These are phyloP conservation scores for Cheumatopsyche charites DNA, from an alignment of 1,140 invertebrate genomes.

Conservation along the genomic window DNA sequence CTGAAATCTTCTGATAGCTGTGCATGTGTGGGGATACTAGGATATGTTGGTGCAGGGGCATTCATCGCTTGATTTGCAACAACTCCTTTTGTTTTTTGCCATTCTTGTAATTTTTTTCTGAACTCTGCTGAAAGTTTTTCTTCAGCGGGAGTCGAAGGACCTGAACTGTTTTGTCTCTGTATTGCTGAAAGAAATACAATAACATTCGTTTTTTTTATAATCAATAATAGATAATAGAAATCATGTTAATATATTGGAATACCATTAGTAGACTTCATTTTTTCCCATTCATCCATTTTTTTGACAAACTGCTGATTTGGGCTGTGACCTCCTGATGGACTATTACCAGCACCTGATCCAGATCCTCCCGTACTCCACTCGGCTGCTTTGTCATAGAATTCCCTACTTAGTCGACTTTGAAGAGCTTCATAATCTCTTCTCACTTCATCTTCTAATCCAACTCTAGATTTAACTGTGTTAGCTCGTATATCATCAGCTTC, in stretches of 20 bases:
- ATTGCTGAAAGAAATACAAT: not conserved
- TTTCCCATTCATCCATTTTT: conserved; percentile 32
- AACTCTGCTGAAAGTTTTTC: conserved; percentile 77
- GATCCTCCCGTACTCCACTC: conserved; percentile 14
- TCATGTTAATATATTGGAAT: not conserved
- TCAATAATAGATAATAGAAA: conserved; percentile 9
- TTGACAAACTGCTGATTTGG: conserved; percentile 10
- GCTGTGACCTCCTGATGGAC: conserved; percentile 23
- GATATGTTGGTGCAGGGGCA: conserved; percentile 48
- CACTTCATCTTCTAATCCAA: conserved; percentile 53
- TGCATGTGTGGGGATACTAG: conserved; percentile 62
- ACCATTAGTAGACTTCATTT: conserved; percentile 20
- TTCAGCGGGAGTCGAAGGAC: conserved; percentile 56
- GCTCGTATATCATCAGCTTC: conserved; percentile 56
- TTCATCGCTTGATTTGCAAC: conserved; percentile 31
- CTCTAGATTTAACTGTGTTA: conserved; percentile 48
- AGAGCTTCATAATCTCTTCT: conserved; percentile 58
- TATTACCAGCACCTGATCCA: not conserved
- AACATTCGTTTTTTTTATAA: not conserved
- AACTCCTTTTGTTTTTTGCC: conserved; percentile 77
- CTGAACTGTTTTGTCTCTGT: conserved; percentile 26
- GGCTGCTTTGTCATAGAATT: conserved; percentile 55
- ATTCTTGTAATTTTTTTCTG: conserved; percentile 82
- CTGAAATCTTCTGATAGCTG: conserved; percentile 72
- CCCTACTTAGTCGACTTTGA: conserved; percentile 55